phyloP scores from a whole-genome alignment of 1,140 invertebrate species.

The Brachionus calyciflorus region DNA sequence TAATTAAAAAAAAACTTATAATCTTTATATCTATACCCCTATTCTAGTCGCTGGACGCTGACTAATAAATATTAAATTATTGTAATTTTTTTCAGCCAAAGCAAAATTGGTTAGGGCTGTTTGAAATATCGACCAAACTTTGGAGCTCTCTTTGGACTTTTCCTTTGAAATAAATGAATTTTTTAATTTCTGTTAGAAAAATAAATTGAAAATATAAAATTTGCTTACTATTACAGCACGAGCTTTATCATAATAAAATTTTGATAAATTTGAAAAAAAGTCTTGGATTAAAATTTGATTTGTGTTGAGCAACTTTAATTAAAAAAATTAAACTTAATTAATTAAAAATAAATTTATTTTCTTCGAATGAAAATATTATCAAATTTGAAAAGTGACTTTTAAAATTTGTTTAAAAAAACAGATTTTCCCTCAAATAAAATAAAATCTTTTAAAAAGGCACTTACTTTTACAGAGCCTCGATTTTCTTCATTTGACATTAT shows the following conservation, averaged over 20 bases:
- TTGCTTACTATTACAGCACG: background rate
- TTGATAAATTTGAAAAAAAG: slow-evolving; percentile 21
- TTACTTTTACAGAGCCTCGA: no score
- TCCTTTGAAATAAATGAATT: background rate
- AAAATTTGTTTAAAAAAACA: no score
- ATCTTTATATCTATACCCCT: background rate
- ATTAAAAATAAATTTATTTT: background rate
- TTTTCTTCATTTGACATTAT: no score
- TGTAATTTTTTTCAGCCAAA: slow-evolving; percentile 17
- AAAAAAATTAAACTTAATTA: background rate
- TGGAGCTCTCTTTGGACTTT: slow-evolving; percentile 6
- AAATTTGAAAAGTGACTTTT: no score
- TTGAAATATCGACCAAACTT: background rate
- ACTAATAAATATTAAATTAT: slow-evolving; percentile 22
- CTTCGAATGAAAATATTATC: no score
- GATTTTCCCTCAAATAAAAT: no score
- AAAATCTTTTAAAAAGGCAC: no score
- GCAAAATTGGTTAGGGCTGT: slow-evolving; percentile 2
- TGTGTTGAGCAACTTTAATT: background rate
- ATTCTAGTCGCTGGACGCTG: background rate
- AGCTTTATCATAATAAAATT: slow-evolving; percentile 44
- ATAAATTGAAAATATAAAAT: background rate
- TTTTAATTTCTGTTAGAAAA: background rate
- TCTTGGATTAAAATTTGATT: slow-evolving; percentile 6
- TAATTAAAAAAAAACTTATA: background rate